Conservation (phyloP, 2,113 vertebrate genomes). For the Chaetodon auriga region DNA sequence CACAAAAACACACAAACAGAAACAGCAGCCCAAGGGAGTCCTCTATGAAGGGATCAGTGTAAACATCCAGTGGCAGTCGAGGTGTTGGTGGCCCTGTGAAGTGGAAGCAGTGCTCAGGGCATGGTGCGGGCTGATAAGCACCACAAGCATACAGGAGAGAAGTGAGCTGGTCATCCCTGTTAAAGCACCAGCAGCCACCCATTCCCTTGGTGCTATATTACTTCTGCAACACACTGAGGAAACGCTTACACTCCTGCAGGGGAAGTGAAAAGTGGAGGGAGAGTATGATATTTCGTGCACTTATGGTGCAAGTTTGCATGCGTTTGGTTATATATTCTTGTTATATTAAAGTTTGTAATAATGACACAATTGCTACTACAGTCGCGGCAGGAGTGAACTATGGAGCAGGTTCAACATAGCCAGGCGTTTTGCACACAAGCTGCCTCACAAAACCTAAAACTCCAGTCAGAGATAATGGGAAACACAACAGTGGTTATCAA, state of each 20-base stretch:
- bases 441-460: too few relatives aligned
- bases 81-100: constrained; percentile 73
- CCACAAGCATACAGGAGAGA: constrained; percentile 46
- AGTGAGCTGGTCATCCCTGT: constrained; percentile 64
- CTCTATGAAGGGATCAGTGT: constrained; percentile 73
- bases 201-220: constrained; percentile 42
- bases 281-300: constrained; percentile 1
- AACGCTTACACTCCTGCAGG: constrained; percentile 25
- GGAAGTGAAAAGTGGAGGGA: constrained; percentile 6
- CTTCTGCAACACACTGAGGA: constrained; percentile 40
- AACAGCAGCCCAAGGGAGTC: constrained; percentile 59
- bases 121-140: constrained; percentile 70
- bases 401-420: too few relatives aligned
- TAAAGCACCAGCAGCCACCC: constrained; percentile 42
- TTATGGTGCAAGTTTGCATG: constrained; percentile 3
- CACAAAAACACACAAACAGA: constrained; percentile 26
- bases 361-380: too few relatives aligned
- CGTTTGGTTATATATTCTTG: not conserved
- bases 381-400: too few relatives aligned
- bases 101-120: constrained; percentile 59
- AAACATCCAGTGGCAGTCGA: constrained; percentile 74
- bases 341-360: too few relatives aligned
- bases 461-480: too few relatives aligned
- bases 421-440: too few relatives aligned
- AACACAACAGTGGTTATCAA: too few relatives aligned